Base-by-base conservation (phyloP, 2,797 vertebrate genomes). In the Avahi laniger region DNA sequence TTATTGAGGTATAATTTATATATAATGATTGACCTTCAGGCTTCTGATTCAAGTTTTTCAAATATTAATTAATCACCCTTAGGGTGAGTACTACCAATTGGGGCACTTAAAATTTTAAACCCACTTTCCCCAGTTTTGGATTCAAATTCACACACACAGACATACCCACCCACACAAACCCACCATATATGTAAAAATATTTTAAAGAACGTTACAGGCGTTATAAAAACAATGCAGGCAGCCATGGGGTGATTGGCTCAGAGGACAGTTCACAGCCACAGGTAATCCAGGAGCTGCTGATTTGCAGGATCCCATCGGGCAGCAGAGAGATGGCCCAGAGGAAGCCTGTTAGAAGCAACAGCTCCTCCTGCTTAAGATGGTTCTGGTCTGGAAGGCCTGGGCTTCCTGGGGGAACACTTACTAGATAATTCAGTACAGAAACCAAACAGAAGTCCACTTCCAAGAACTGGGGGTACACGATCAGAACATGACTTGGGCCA, bases 1-100 rank as follows among this genome's bases (percentile, higher is more conserved):
- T 83, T 84, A 78, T 24, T 87, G 86, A 92, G n/a, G 43, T 33
- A 90, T 54, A 87, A 87, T 83, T 83, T 93, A 91, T 35, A 57
- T 59, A 88, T 30, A 69, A 80, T 65, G 33, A 79, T 57, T 75
- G n/a, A 94, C 30, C 85, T 73, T 43, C 48, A 70, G 18, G 57
- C 28, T 80, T 84, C 83, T 90, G 70, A 93, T 54, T 86, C 11
- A 48, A 88, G 33, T 38, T 48, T 81, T 94, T 93, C n/a, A 88
- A 75, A 84, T 73, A 52, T 24, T 30, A 52, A 94, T 50, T 79
- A 78, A 83, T 4, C 35, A 73, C 33, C 13, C 38, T 76, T 61
- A 78, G 35, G 57, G 33, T 79, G 43, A 79, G 26, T 20, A 63
- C 38, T 81, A 41, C 38, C 35, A 43, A 24, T 35, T 9, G 84